Base-by-base conservation (phyloP, 2,113 vertebrate genomes). In the Melierax canorus region DNA sequence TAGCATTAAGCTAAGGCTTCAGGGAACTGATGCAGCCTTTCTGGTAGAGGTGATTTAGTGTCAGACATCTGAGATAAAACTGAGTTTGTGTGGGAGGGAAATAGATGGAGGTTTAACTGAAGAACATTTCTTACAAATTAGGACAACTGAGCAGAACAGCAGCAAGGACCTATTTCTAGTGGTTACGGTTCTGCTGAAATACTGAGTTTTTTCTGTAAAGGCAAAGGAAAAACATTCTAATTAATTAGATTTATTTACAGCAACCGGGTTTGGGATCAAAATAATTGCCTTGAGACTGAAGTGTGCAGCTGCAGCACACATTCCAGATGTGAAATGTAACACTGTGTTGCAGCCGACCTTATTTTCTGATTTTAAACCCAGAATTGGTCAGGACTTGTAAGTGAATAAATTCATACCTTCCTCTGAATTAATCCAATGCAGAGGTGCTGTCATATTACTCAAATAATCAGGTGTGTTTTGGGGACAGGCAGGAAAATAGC, bases 221-320 rank as follows among this genome's bases (percentile, higher is more conserved):
- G 64, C 56, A 72, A 66, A 79, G 55, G 67, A 45, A 91, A 87
- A 95, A 41, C 66, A 74, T 55, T 76, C 71, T 89, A 82, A 96
- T 95, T 95, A 91, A 90, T 96, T 95, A 87, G 76, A 87, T 92
- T 85, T 96, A 90, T 94, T 97, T 96, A 83, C 87, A 90, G 50
- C 55, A 82, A 74, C 89, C 2, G 51, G 23, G 55, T 90, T 94
- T 91, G 69, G 91, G 59, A 91, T 91, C 15, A 17, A 92, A 95
- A 79, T 95, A 94, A 90, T 90, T 96, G 87, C 87, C 62, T 90
- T 73, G 91, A 95, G 77, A 92, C 92, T 73, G 41, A 83, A 83
- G 45, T 73, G 41, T 73, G 59, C 96, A 94, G 88, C 91, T 94
- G 95, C 80, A 95, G 38, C 48, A 13, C 56, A 30, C 83, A 79